A percentile compares a stretch with the other conserved stretches of the same genome.
Conservation (phyloP, 64 coral and sea anemone genomes). For the Porites lutea region DNA sequence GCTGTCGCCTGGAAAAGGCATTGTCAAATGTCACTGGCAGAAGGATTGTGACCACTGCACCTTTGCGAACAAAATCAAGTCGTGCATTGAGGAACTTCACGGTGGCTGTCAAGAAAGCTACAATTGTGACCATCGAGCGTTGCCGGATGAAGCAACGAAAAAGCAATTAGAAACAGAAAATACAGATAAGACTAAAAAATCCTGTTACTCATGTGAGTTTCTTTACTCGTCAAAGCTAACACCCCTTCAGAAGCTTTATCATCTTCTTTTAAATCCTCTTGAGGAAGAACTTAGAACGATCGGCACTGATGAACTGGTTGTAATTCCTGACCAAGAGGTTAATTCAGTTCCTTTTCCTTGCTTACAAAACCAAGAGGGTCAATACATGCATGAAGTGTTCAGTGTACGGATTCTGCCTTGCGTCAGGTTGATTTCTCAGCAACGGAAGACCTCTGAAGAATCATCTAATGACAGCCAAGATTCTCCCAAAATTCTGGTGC, state of each 20-base stretch:
- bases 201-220: conserved; percentile 36
- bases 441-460: background rate
- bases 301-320: conserved; percentile 46
- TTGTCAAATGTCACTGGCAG: conserved; percentile 78
- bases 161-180: background rate
- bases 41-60: conserved; percentile 63
- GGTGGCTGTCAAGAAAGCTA: conserved; percentile 20
- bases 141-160: conserved; percentile 33
- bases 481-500: conserved; percentile 64
- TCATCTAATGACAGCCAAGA: background rate
- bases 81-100: conserved; percentile 76
- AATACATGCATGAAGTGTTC: conserved; percentile 57
- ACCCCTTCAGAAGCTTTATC: conserved; percentile 55
- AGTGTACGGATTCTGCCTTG: conserved; percentile 73
- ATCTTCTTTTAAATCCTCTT: conserved; percentile 54
- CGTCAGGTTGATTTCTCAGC: conserved; percentile 45
- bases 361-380: conserved; percentile 62
- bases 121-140: conserved; percentile 83
- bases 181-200: background rate
- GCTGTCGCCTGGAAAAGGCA: conserved; percentile 71
- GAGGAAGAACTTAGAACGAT: conserved; percentile 49
- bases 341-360: conserved; percentile 76
- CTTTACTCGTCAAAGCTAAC: conserved; percentile 17
- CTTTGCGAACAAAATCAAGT: conserved; percentile 62
- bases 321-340: conserved; percentile 72